A percentile compares a stretch with the other conserved stretches of the same genome.
phyloP scores from a whole-genome alignment of 2,797 vertebrate species.

The Acanthornis magna region DNA sequence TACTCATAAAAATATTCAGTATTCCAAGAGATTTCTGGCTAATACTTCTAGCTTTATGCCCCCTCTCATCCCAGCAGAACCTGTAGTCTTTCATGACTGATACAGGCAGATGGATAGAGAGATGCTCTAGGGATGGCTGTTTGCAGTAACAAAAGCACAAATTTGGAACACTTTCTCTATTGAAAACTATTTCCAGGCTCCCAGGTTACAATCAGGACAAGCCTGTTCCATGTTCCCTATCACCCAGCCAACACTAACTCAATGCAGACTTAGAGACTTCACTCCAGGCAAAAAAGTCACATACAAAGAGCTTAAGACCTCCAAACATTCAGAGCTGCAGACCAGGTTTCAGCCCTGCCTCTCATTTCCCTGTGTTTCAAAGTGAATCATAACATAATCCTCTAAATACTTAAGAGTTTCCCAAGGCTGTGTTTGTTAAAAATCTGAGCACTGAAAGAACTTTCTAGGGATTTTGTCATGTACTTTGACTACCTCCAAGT shows the following conservation, averaged over 20 bases:
- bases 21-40: not conserved
- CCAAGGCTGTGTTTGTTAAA: conserved; percentile 10
- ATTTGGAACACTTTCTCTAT: not conserved
- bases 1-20: not conserved
- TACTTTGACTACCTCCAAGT: not conserved
- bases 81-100: not conserved
- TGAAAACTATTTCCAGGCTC: not conserved
- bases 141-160: not conserved
- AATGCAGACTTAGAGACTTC: not conserved
- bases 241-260: not conserved
- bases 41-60: not conserved
- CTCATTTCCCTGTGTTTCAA: not conserved
- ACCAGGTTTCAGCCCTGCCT: not conserved
- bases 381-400: conserved; percentile 8
- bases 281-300: not conserved
- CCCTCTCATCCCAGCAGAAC: not conserved
- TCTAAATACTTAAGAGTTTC: conserved; percentile 1
- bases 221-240: not conserved
- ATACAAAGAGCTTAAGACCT: not conserved
- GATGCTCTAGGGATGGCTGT: not conserved
- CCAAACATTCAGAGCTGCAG: not conserved
- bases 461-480: not conserved
- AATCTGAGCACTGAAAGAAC: not conserved
- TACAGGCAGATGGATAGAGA: rapidly evolving
- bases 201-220: not conserved